Percentiles rank a stretch among this genome's conserved stretches.
These are phyloP conservation scores for Cyphomyrmex costatus DNA, from an alignment of 1,140 invertebrate species.

Conservation along the genomic window DNA sequence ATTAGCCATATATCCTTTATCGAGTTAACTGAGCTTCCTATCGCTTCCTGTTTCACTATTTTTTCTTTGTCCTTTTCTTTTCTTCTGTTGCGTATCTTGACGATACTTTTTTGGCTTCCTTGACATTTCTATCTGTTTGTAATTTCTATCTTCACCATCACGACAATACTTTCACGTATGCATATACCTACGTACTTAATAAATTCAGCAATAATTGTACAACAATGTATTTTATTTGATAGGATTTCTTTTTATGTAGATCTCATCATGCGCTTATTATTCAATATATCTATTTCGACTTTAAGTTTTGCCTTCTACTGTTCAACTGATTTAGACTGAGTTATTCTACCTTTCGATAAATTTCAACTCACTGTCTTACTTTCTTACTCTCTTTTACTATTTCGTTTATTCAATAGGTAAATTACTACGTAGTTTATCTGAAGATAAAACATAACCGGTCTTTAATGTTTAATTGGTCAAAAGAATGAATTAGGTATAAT, in stretches of 20 bases:
- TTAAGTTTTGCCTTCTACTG: not conserved
- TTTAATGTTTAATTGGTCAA: not conserved
- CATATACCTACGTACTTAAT: slow-evolving; percentile 11
- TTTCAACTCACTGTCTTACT: no score
- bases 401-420: no score
- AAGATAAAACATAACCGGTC: no score
- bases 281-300: not conserved
- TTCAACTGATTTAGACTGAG: not conserved
- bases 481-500: not conserved
- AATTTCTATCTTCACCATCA: not conserved
- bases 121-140: slow-evolving; percentile 44
- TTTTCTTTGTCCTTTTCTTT: not conserved
- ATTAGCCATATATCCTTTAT: slow-evolving; percentile 81
- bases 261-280: not conserved
- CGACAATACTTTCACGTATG: not conserved
- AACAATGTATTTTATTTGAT: not conserved
- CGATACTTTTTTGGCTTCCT: not conserved
- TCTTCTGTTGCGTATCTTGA: not conserved
- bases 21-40: slow-evolving; percentile 51
- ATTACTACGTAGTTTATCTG: no score
- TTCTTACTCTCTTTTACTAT: no score
- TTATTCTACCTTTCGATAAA: no score
- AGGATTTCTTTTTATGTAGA: slow-evolving; percentile 8
- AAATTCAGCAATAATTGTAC: slow-evolving; percentile 16
- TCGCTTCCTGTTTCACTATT: slow-evolving; percentile 74